phyloP scores from a whole-genome alignment of 2,888 invertebrate genomes.

The Cantharis rufa region DNA sequence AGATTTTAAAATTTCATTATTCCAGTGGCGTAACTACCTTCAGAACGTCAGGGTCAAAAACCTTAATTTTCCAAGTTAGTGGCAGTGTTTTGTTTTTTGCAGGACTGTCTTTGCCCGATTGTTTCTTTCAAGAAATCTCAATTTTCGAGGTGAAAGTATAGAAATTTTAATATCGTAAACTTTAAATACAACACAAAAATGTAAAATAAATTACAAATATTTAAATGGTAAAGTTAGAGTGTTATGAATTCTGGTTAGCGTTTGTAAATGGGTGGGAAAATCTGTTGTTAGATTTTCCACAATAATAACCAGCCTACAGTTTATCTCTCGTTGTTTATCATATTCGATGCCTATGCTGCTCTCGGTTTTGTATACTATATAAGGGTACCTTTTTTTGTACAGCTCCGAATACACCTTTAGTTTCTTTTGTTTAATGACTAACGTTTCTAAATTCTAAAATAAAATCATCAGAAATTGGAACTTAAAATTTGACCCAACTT shows the following conservation, averaged over 20 bases:
- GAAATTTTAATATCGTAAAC: not conserved
- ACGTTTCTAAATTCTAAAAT: constrained; percentile 60
- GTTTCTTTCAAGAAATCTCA: not conserved
- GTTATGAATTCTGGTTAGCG: constrained; percentile 56
- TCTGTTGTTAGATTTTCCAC: constrained; percentile 63
- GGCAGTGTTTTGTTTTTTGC: too few relatives aligned
- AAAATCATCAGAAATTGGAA: not conserved
- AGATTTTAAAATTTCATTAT: not conserved
- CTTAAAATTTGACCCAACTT: too few relatives aligned
- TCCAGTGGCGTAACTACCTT: not conserved
- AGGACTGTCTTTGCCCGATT: too few relatives aligned
- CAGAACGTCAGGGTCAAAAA: not conserved
- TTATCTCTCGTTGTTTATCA: constrained; percentile 62
- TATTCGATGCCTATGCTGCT: constrained; percentile 61
- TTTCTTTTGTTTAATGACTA: constrained; percentile 73
- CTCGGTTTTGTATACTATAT: constrained; percentile 50
- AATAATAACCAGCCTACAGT: constrained; percentile 62
- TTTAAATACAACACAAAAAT: not conserved
- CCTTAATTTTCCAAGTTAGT: too few relatives aligned
- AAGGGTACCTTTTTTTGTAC: constrained; percentile 51
- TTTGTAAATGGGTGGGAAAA: constrained; percentile 63
- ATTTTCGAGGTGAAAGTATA: not conserved
- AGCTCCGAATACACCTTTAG: constrained; percentile 64
- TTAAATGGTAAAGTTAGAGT: constrained; percentile 54
- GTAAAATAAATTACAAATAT: not conserved